These are phyloP conservation scores for Styela clava DNA, from an alignment of 23 tunicate species.

Conservation along the genomic window DNA sequence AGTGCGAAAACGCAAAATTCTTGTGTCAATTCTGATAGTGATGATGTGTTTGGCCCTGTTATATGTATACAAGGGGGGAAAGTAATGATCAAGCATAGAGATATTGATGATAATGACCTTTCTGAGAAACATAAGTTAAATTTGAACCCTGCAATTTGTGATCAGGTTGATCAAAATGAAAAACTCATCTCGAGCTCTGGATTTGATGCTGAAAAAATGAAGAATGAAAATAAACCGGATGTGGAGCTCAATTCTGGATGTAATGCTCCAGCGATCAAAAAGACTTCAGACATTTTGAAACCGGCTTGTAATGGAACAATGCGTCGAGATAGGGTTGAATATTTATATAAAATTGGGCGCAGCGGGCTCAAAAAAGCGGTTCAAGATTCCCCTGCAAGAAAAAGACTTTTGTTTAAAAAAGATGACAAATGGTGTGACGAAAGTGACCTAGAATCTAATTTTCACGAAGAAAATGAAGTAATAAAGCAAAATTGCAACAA, in stretches of 20 bases:
- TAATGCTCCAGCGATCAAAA: not conserved
- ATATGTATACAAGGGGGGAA: slow-evolving; percentile 7
- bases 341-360: slow-evolving; percentile 26
- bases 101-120: too few relatives aligned
- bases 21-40: not conserved
- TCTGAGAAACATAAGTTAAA: not conserved
- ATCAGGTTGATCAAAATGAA: not conserved
- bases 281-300: not conserved
- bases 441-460: not conserved
- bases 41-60: slow-evolving; percentile 20
- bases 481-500: not conserved
- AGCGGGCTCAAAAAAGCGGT: slow-evolving; percentile 1
- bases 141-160: not conserved
- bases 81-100: slow-evolving; percentile 1
- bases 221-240: not conserved
- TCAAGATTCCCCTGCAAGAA: slow-evolving; percentile 44
- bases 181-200: not conserved
- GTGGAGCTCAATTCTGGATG: not conserved
- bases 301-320: not conserved
- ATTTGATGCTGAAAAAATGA: not conserved
- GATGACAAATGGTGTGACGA: not conserved
- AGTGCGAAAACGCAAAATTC: not conserved
- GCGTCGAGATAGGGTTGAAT: slow-evolving; percentile 33
- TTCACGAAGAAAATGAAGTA: not conserved
- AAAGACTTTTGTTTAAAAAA: slow-evolving; percentile 33